Conservation (phyloP, 2,888 invertebrate genomes). For the Andricus curvator region DNA sequence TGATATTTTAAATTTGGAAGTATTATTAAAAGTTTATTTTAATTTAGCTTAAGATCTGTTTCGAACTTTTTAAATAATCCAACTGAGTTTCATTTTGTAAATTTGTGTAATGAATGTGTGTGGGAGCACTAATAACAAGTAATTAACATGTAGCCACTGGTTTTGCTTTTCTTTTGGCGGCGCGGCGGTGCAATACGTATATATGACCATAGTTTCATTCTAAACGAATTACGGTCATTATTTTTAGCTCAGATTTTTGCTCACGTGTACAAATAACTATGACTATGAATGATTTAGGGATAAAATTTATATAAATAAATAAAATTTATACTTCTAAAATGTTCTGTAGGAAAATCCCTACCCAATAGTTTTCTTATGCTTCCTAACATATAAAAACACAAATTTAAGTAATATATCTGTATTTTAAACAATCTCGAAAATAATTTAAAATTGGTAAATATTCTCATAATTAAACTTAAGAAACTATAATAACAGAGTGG, state of each 20-base stretch:
- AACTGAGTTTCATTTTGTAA: not conserved
- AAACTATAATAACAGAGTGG: too few relatives aligned
- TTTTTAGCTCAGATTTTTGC: slow-evolving; percentile 3
- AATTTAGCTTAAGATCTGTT: not conserved
- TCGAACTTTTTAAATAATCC: not conserved
- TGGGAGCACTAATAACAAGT: not conserved
- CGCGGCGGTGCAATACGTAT: not conserved
- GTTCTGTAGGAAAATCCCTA: not conserved
- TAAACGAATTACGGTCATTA: slow-evolving; percentile 1
- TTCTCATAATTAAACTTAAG: too few relatives aligned
- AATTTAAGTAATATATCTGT: not conserved
- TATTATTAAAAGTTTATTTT: not conserved
- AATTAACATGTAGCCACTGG: slow-evolving; percentile 3
- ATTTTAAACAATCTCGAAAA: too few relatives aligned
- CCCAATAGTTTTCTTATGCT: not conserved
- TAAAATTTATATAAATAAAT: not conserved
- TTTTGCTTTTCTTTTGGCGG: not conserved
- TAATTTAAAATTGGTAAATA: too few relatives aligned
- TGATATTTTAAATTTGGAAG: not conserved
- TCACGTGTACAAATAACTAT: not conserved
- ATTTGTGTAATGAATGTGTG: not conserved
- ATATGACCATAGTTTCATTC: not conserved
- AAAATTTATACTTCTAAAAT: not conserved
- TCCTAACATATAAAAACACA: not conserved
- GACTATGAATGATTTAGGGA: not conserved